A percentile compares a stretch with the other conserved stretches of the same genome.
Evolutionary conservation across 2,797 vertebrate species (phyloP).

Genomic region (Podarcis lilfordi): DNA sequence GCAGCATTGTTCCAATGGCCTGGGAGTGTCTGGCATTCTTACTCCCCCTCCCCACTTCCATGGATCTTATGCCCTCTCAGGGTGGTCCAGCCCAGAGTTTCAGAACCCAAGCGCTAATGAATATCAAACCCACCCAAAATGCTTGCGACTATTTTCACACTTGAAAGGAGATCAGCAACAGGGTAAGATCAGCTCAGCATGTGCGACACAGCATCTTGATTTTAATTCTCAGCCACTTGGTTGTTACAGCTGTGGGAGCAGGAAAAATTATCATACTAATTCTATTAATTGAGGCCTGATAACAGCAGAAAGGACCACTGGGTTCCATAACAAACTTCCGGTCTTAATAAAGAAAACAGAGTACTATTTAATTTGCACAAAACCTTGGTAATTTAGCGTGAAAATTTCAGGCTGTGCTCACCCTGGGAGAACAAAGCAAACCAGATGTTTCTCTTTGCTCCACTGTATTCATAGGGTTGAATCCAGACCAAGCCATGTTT

Average conservation of each 20-base stretch:
- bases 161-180: not conserved
- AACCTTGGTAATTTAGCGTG: not conserved
- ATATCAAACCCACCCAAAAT: not conserved
- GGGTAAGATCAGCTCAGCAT: not conserved
- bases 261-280: not conserved
- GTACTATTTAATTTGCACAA: not conserved
- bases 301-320: not conserved
- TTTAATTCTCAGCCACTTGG: constrained; percentile 4
- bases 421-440: not conserved
- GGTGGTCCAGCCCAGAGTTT: not conserved
- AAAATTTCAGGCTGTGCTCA: not conserved
- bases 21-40: not conserved
- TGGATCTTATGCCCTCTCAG: not conserved
- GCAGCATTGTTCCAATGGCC: not conserved
- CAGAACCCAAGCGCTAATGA: not conserved
- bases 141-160: not conserved
- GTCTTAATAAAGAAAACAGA: not conserved
- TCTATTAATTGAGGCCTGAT: not conserved
- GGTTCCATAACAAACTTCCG: not conserved
- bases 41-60: not conserved
- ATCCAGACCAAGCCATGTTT: too few relatives aligned
- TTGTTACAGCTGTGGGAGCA: not conserved
- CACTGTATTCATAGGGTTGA: not conserved
- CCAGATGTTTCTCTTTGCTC: not conserved
- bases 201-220: not conserved